Base-by-base conservation (phyloP, 64 coral and sea anemone species). In the Montipora cactus region DNA sequence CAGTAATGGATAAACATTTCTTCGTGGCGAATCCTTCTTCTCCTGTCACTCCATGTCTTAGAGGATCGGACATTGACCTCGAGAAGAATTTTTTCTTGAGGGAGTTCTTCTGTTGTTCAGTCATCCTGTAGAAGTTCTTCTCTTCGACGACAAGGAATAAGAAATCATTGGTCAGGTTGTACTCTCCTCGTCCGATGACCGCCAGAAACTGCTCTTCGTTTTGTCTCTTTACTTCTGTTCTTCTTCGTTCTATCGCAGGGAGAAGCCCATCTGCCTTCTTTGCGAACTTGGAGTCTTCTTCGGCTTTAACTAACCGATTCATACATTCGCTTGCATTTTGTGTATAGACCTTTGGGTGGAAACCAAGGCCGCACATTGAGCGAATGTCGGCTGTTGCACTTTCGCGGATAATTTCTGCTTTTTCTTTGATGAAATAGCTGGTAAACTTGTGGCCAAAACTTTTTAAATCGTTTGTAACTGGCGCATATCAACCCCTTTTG, bases 131-230 rank as follows among this genome's bases (percentile, higher is more conserved):
- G 77, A 94, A 89, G 59, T 89, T 80, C 49, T 89, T 77, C 72
- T 94, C 92, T 28, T 94, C 66, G 19, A 83, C 76, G 5, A 14
- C 59, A 67, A 88, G 84, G 49, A 77, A 77, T 49, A 23, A 76
- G 22, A 94, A 90, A 49, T 94, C 87, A 44, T 89, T 22, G 11
- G 71, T 77, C 47, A 94, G n/a, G 12, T 18, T 66, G 69, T 94
- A 94, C 13, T 89, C 50, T 23, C 93, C 93, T 94, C 87, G 70
- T 47, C 87, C 93, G 4, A 94, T 81, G 20, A 94, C 93, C 45
- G 87, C 87, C 21, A 94, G 68, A 74, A 89, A 84, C 44, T 94
- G 93, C 78, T 94, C 78, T 19, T 94, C 78, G 15, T 90, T 67
- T 59, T 94, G 79, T 49, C 87, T 71, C 51, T 84, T 80, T 4